Evolutionary conservation across 2,797 vertebrate species (phyloP).

Genomic region (Phaenicophaeus curvirostris): DNA sequence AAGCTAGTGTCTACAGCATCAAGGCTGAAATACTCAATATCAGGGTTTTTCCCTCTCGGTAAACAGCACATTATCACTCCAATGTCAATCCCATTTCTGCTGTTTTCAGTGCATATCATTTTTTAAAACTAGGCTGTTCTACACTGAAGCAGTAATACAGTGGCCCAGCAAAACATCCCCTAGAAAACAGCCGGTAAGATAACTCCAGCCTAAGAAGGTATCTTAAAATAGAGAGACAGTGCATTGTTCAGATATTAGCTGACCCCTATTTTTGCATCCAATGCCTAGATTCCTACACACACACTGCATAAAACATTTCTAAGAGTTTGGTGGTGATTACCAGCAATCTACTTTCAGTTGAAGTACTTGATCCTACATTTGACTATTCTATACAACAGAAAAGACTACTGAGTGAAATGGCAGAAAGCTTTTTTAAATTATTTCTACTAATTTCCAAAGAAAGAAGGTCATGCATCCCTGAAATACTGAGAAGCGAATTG

Average conservation of each 20-base stretch:
- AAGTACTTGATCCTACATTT: background rate
- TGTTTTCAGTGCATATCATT: background rate
- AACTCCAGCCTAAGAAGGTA: background rate
- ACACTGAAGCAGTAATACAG: background rate
- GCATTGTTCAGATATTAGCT: background rate
- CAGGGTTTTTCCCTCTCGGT: accelerated
- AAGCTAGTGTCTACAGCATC: background rate
- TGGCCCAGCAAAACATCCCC: background rate
- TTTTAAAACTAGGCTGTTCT: background rate
- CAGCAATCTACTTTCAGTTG: background rate
- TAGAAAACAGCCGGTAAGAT: background rate
- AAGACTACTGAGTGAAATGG: background rate
- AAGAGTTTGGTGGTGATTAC: background rate
- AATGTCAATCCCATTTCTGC: background rate
- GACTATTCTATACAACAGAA: background rate
- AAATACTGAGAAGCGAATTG: background rate
- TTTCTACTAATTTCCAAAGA: background rate
- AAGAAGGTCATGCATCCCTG: background rate
- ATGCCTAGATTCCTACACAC: background rate
- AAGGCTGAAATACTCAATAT: background rate
- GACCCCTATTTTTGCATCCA: background rate
- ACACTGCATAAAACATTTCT: background rate
- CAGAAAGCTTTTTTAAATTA: background rate
- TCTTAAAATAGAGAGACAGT: background rate
- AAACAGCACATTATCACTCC: background rate